Evolutionary conservation across 2,888 invertebrate species (phyloP), one percentile per base, ranked within the genome.

Genomic region (Emmelina monodactyla): DNA sequence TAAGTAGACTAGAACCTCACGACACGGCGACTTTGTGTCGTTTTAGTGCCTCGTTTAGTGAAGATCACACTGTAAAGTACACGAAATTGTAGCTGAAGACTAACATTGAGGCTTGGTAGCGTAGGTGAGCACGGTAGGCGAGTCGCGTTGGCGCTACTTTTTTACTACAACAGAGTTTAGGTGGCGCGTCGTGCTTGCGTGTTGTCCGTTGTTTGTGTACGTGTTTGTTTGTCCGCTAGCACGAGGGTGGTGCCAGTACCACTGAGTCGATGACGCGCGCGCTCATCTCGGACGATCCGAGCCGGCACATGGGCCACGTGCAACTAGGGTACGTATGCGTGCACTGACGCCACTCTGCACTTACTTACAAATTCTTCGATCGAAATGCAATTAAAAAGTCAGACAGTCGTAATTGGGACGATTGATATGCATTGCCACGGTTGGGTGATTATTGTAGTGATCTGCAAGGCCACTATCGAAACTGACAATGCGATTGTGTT

Each of bases 231-330:
- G 84, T 84, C 84, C 85, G 86, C 80, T 87, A 91, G 91, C 91
- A 91, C 87, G 91, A 91, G 85, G 91, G 91, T 85, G 92, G 92
- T 82, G 87, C 90, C 79, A 91, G 87, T 85, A 89, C 91, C 84
- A 92, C 92, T 82, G 94, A 94, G 83, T 93, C 93, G 83, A 92
- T 94, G 92, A 93, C 94, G 81, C 89, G 93, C 79, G 92, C 93
- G 82, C 88, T 94, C 83, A 94, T 94, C 81, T 91, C 91, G 82
- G 94, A 94, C 83, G 93, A 94, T 85, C 88, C 89, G 82, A 89
- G 90, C 83, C 87, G 88, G 83, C 88, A 90, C 82, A 86, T 91
- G 82, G 93, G 92, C 82, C 92, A 92, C 81, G 92, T 94, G 79
- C 94, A 94, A 83, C 87, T 94, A 83, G 94, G 94, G 93, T 94